A percentile compares a stretch with the other conserved stretches of the same genome.
These are phyloP conservation scores for Nipponia nippon DNA, from an alignment of 2,113 vertebrate species.

Conservation along the genomic window DNA sequence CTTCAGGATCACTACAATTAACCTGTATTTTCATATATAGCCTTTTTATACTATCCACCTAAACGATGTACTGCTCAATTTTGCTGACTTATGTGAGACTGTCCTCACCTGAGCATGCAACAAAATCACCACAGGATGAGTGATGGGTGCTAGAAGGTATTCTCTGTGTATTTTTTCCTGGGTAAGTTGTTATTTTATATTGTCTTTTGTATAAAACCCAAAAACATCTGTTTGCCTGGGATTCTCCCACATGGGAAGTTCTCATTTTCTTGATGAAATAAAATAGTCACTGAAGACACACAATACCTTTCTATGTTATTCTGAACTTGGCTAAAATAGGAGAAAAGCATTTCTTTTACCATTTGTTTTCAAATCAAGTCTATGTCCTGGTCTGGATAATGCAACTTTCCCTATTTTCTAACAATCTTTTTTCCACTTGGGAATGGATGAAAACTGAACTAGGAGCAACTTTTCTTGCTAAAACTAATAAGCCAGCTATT, in stretches of 20 bases:
- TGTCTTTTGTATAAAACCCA: neutral
- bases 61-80: neutral
- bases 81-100: neutral
- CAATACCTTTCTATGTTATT: neutral
- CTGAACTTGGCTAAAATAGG: neutral
- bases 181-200: neutral
- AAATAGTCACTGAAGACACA: neutral
- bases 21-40: neutral
- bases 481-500: neutral
- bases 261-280: neutral
- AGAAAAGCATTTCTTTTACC: neutral
- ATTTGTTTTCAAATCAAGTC: neutral
- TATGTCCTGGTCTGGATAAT: neutral
- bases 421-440: neutral
- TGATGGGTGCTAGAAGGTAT: neutral
- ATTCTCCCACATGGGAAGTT: neutral
- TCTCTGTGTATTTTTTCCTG: neutral
- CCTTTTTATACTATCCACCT: neutral
- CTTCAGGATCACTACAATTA: neutral
- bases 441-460: neutral
- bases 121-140: neutral
- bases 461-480: neutral
- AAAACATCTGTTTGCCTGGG: neutral
- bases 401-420: neutral
- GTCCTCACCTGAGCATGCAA: neutral